Conservation (phyloP, 1,140 invertebrate species). For the Goniozus legneri region DNA sequence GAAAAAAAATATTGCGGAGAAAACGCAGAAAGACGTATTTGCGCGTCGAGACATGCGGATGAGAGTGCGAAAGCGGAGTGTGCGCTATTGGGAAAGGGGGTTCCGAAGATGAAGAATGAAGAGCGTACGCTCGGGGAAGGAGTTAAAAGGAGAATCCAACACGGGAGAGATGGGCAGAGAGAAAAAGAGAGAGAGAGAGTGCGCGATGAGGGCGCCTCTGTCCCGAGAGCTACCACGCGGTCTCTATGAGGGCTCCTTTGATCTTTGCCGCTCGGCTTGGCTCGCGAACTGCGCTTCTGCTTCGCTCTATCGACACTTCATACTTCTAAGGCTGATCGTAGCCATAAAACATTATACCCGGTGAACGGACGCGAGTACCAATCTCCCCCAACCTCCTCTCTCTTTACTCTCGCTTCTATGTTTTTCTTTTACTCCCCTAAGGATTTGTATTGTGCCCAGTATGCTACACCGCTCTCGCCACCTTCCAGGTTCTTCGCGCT, state of each 20-base stretch:
- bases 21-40: conserved; percentile 18
- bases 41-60: conserved; percentile 7
- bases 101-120: conserved; percentile 7
- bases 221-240: conserved; percentile 42
- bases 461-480: no score
- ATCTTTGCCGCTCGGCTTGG: conserved; percentile 52
- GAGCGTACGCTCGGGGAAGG: no score
- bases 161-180: neutral
- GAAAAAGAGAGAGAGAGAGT: neutral
- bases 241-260: conserved; percentile 44
- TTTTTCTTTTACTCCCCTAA: no score
- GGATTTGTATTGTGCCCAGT: no score
- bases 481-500: no score
- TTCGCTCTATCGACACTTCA: conserved; percentile 56
- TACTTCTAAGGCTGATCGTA: conserved; percentile 53
- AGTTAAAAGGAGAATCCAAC: neutral
- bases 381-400: neutral
- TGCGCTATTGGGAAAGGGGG: neutral
- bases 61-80: neutral
- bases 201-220: conserved; percentile 9
- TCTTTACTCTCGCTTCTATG: neutral
- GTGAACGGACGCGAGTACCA: conserved; percentile 4
- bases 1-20: conserved; percentile 2
- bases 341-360: conserved; percentile 53
- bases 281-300: conserved; percentile 54